Evolutionary conservation across 2,797 vertebrate genomes (phyloP).

Genomic region (Eremophila alpestris): DNA sequence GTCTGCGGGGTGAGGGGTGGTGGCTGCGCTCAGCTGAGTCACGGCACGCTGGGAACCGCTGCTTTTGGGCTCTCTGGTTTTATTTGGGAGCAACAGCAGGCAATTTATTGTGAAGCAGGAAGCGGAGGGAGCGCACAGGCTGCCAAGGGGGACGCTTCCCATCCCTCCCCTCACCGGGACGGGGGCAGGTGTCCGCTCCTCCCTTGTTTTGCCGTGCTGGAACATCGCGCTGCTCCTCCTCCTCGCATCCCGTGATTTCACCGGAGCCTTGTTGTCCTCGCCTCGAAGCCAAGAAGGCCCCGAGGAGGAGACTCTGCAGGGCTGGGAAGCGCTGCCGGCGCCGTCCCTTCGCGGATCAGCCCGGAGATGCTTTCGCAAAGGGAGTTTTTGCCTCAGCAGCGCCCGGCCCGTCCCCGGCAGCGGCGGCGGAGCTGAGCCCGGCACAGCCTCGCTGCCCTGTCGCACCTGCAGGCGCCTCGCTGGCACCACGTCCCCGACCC

Average conservation of each 20-base stretch:
- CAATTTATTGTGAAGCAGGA: not conserved
- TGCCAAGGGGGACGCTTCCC: not conserved
- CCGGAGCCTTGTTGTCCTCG: not conserved
- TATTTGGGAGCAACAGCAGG: constrained; percentile 19
- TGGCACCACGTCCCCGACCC: constrained; percentile 15
- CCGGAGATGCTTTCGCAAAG: not conserved
- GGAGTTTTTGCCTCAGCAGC: not conserved
- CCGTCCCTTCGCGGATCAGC: not conserved
- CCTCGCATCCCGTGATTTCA: not conserved
- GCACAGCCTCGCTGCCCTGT: not conserved
- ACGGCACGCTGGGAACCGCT: not conserved
- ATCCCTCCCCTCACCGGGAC: not conserved
- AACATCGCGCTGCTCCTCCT: not conserved
- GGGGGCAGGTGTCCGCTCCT: not conserved
- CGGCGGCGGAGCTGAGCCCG: not conserved
- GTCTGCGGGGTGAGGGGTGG: not conserved
- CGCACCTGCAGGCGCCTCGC: constrained; percentile 10
- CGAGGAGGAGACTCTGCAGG: not conserved
- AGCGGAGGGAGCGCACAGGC: not conserved
- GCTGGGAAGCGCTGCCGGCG: not conserved
- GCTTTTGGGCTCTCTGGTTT: constrained; percentile 12
- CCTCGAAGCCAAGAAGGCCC: not conserved
- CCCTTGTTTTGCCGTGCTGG: not conserved
- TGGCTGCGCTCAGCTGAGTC: not conserved
- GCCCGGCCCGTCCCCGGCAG: not conserved